Conservation (phyloP, 2,113 vertebrate species). For the Cyphomyrus plagiostoma region DNA sequence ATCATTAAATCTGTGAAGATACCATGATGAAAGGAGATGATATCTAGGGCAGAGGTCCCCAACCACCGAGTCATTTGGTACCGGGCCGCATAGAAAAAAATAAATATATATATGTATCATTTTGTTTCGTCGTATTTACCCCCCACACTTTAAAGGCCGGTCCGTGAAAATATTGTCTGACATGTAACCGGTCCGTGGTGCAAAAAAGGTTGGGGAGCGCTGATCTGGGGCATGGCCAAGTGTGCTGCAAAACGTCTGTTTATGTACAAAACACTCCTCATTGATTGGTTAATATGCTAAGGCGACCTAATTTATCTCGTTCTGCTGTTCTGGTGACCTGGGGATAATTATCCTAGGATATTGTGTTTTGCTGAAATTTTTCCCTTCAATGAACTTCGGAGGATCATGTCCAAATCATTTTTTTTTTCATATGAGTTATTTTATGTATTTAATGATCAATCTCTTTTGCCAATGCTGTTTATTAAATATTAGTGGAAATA, state of each 20-base stretch:
- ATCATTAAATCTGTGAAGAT: neutral
- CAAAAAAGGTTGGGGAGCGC: too few species aligned
- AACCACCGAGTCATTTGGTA: too few species aligned
- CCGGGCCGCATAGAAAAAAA: too few species aligned
- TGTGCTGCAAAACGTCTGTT: conserved; percentile 9
- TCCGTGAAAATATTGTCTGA: too few species aligned
- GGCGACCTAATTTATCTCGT: conserved; percentile 10
- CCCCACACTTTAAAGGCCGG: too few species aligned
- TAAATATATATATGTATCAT: too few species aligned
- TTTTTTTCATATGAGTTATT: neutral
- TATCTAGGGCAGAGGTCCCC: neutral
- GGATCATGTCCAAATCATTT: neutral
- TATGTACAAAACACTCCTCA: neutral
- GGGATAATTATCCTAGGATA: conserved; percentile 7
- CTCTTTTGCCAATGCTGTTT: neutral
- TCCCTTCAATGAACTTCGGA: neutral
- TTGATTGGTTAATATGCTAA: conserved; percentile 13
- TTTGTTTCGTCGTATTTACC: too few species aligned
- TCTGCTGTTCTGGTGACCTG: neutral
- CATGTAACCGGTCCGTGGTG: too few species aligned
- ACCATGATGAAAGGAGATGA: neutral
- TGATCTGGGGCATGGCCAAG: neutral
- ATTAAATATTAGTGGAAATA: neutral
- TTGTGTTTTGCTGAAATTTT: neutral
- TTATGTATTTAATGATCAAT: neutral